A percentile compares a stretch with the other conserved stretches of the same genome.
phyloP scores from a whole-genome alignment of 2,113 vertebrate species.

The Scophthalmus maximus region DNA sequence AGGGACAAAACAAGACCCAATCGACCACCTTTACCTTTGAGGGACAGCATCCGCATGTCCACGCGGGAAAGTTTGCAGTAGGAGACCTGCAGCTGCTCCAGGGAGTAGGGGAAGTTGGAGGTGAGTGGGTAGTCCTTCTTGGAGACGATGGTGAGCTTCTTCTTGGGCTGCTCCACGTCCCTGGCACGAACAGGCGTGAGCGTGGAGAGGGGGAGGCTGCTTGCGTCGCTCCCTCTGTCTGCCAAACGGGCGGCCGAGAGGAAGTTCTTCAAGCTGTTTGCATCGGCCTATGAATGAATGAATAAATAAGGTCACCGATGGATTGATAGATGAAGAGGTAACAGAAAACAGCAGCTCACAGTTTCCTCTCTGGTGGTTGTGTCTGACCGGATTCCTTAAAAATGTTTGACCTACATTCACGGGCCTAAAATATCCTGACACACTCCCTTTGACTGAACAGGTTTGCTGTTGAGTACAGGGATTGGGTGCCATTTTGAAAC shows the following conservation, averaged over 20 bases:
- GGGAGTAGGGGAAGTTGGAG: constrained; percentile 90
- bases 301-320: neutral
- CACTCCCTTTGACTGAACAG: constrained; percentile 36
- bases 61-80: constrained; percentile 91
- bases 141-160: constrained; percentile 91
- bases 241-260: constrained; percentile 91
- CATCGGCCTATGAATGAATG: constrained; percentile 85
- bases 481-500: neutral
- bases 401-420: constrained; percentile 55
- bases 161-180: constrained; percentile 95
- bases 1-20: too few species aligned
- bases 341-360: neutral
- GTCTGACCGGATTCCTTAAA: constrained; percentile 36
- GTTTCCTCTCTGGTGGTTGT: neutral
- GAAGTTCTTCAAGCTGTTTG: constrained; percentile 90
- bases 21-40: constrained; percentile 76
- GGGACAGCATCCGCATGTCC: constrained; percentile 90
- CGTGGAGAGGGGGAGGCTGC: constrained; percentile 84
- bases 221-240: constrained; percentile 85
- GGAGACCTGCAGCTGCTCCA: constrained; percentile 94
- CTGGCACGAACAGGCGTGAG: constrained; percentile 88
- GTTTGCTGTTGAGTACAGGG: neutral
- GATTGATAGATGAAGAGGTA: neutral
- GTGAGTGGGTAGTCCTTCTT: constrained; percentile 94
- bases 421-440: constrained; percentile 57